Percentiles rank a stretch among this genome's conserved stretches.
Conservation (phyloP, 2,888 invertebrate genomes). For the Xanthorhoe spadicearia region DNA sequence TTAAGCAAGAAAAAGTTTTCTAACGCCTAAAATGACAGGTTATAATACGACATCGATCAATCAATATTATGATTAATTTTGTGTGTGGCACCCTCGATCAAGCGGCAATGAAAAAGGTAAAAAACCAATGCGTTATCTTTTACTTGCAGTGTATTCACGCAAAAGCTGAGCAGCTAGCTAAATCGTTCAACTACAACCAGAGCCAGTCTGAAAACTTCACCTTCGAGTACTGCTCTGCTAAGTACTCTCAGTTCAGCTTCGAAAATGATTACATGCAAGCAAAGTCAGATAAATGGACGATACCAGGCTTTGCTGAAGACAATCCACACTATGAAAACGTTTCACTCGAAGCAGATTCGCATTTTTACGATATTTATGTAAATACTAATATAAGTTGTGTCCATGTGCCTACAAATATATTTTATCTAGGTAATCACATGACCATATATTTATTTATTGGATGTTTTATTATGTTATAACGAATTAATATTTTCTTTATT, state of each 20-base stretch:
- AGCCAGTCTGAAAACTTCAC: constrained; percentile 69
- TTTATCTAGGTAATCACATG: constrained; percentile 88
- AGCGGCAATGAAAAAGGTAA: not conserved
- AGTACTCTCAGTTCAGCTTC: constrained; percentile 86
- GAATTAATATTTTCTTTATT: constrained; percentile 8
- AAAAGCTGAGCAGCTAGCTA: constrained; percentile 89
- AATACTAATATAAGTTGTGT: constrained; percentile 93
- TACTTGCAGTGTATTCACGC: constrained; percentile 89
- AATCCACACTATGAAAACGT: constrained; percentile 81
- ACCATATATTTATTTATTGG: not conserved
- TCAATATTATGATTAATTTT: too few species aligned
- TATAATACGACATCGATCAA: too few species aligned
- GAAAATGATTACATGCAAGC: constrained; percentile 43
- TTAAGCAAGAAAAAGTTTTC: too few species aligned
- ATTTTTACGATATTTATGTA: constrained; percentile 93
- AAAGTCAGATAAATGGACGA: constrained; percentile 31
- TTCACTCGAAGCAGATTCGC: constrained; percentile 88
- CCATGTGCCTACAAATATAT: constrained; percentile 97
- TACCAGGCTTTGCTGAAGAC: constrained; percentile 67
- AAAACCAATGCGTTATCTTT: constrained; percentile 7
- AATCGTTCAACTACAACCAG: constrained; percentile 79
- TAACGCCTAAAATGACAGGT: too few species aligned
- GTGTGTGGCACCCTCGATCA: too few species aligned
- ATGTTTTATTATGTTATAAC: not conserved
- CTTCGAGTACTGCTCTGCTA: constrained; percentile 91